phyloP scores from a whole-genome alignment of 2,113 vertebrate genomes.

The Calyptomena viridis region DNA sequence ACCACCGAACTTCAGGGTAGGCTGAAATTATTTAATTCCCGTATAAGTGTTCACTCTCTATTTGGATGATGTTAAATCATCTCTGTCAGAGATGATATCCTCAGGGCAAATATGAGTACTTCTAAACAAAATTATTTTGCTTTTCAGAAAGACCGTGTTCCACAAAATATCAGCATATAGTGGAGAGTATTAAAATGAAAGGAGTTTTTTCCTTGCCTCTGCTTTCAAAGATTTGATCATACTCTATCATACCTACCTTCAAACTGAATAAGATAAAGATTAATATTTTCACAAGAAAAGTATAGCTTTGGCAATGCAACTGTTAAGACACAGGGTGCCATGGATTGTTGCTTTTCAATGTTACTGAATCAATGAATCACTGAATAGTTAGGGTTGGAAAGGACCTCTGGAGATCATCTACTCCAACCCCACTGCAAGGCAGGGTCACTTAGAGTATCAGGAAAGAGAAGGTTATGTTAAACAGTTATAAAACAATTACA shows the following conservation, averaged over 20 bases:
- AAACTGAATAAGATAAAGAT: not conserved
- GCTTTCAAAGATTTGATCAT: not conserved
- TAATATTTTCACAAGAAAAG: not conserved
- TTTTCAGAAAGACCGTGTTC: not conserved
- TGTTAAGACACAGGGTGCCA: not conserved
- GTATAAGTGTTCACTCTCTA: not conserved
- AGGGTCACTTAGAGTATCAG: not conserved
- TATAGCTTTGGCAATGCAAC: not conserved
- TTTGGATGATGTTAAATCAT: constrained; percentile 16
- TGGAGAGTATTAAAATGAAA: not conserved
- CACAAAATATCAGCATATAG: not conserved
- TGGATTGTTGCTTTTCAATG: not conserved
- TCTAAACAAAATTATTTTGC: not conserved
- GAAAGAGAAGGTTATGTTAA: not conserved
- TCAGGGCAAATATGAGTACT: not conserved
- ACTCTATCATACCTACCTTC: not conserved
- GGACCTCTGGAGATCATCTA: not conserved
- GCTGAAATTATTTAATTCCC: not conserved
- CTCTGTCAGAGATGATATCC: constrained; percentile 15
- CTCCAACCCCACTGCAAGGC: not conserved
- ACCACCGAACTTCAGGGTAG: not conserved
- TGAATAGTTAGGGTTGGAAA: not conserved
- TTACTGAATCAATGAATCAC: not conserved
- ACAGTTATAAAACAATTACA: not conserved
- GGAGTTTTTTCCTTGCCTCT: not conserved